These are phyloP conservation scores for Aegotheles bennettii DNA, from an alignment of 2,113 vertebrate species.

Conservation along the genomic window DNA sequence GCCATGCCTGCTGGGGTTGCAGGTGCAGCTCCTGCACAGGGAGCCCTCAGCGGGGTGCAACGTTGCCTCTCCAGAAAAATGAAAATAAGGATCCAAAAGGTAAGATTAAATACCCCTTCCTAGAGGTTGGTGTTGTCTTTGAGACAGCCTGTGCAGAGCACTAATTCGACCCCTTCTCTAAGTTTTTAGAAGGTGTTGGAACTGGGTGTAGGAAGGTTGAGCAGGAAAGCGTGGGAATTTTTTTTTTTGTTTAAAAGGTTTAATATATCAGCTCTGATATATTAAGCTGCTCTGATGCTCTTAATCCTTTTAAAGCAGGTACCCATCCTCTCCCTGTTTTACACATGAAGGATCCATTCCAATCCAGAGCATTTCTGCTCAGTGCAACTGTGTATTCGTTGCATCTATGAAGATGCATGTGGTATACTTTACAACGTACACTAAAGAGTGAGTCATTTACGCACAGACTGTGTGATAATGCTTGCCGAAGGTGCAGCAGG, in stretches of 20 bases:
- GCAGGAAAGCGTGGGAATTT: not conserved
- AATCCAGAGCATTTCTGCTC: not conserved
- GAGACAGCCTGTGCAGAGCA: not conserved
- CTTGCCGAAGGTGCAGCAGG: not conserved
- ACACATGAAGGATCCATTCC: not conserved
- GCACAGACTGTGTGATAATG: not conserved
- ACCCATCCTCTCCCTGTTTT: not conserved
- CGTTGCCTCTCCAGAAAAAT: not conserved
- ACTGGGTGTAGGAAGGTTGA: not conserved
- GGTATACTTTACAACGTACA: not conserved
- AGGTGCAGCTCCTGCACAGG: conserved; percentile 52
- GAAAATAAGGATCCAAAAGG: not conserved
- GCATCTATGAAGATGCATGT: not conserved
- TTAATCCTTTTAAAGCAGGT: not conserved
- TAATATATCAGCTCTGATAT: not conserved
- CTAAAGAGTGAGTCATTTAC: not conserved
- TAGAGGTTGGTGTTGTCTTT: not conserved
- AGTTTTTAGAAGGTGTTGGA: not conserved
- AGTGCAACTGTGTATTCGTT: not conserved
- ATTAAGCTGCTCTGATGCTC: not conserved
- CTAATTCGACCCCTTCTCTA: not conserved
- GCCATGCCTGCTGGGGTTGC: not conserved
- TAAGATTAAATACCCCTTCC: not conserved
- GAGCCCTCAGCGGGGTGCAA: fast-evolving
- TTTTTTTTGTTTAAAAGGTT: not conserved